These are phyloP conservation scores for Theretra japonica DNA, from an alignment of 2,888 invertebrate species.

Conservation along the genomic window DNA sequence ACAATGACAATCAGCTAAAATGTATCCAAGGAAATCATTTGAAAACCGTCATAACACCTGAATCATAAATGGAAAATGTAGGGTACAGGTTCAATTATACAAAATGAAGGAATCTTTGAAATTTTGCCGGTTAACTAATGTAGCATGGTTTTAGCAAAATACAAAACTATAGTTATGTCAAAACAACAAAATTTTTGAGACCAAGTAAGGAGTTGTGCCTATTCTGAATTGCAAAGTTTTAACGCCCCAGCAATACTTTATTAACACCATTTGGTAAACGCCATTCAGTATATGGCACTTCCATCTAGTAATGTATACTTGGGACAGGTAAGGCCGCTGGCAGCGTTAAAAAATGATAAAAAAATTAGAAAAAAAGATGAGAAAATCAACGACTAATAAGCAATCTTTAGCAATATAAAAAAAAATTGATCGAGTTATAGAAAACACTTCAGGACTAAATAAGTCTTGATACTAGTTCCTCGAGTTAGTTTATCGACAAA, in stretches of 20 bases:
- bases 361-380: neutral
- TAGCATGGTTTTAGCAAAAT: no score
- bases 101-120: no score
- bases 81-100: no score
- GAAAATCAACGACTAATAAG: neutral
- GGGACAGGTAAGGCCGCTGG: neutral
- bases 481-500: slow-evolving; percentile 46
- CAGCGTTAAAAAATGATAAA: neutral
- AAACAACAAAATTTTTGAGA: neutral
- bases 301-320: neutral
- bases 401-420: slow-evolving; percentile 10
- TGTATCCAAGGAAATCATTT: no score
- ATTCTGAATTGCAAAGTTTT: neutral
- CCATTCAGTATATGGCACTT: neutral
- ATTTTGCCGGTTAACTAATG: no score
- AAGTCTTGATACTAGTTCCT: slow-evolving; percentile 58
- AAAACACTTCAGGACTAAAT: slow-evolving; percentile 15
- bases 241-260: neutral
- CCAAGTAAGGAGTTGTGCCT: neutral
- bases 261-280: neutral
- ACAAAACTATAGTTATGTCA: no score
- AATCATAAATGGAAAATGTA: no score
- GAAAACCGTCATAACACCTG: no score
- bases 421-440: slow-evolving; percentile 14
- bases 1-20: no score